Percentiles rank a stretch among this genome's conserved stretches.
These are phyloP conservation scores for Rallus limicola DNA, from an alignment of 2,113 vertebrate genomes.

Conservation along the genomic window DNA sequence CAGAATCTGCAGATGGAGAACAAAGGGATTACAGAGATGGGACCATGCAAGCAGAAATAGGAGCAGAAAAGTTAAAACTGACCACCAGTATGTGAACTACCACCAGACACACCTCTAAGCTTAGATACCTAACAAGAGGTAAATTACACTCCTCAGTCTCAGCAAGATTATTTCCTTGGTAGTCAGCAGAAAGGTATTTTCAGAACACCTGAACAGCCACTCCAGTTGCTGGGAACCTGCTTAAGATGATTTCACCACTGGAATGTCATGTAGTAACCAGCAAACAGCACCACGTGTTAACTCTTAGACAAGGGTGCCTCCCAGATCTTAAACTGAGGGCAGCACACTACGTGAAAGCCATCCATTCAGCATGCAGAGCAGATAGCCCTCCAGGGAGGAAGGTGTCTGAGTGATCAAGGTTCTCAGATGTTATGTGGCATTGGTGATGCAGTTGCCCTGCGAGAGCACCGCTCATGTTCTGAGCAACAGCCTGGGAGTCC, in stretches of 20 bases:
- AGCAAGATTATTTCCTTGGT: background rate
- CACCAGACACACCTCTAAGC: background rate
- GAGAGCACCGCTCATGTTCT: background rate
- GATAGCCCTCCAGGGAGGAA: background rate
- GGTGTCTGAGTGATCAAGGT: background rate
- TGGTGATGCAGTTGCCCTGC: background rate
- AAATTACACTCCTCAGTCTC: background rate
- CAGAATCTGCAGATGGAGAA: background rate
- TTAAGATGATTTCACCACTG: background rate
- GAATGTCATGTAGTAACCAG: background rate
- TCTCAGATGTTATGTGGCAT: background rate
- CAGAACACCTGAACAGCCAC: background rate
- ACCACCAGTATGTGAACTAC: background rate
- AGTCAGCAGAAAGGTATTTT: background rate
- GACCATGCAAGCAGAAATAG: background rate
- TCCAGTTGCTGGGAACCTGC: background rate
- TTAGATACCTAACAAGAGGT: background rate
- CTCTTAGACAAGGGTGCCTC: accelerated
- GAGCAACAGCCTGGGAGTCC: background rate
- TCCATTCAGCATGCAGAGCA: background rate
- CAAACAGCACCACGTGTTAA: accelerated
- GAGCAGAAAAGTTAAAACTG: background rate
- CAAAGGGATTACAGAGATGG: background rate
- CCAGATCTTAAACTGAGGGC: background rate
- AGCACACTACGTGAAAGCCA: accelerated